Conservation (phyloP, 1,140 invertebrate species). For the Cyphomyrmex costatus region DNA sequence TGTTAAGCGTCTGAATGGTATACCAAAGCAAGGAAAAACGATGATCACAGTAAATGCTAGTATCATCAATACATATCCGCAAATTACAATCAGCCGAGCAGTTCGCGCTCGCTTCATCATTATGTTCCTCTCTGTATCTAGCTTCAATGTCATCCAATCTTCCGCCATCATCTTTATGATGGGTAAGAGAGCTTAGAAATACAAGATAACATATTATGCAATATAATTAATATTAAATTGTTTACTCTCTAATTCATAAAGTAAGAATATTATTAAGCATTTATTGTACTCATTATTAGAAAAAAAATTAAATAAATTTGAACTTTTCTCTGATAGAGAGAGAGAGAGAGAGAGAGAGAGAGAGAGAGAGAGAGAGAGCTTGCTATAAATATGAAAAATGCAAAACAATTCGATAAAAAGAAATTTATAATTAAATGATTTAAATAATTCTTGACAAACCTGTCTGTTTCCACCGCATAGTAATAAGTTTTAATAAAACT, state of each 20-base stretch:
- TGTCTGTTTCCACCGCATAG: conserved; percentile 16
- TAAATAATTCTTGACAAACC: conserved; percentile 6
- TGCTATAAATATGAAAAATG: background rate
- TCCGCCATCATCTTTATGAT: conserved; percentile 8
- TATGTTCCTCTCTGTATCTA: background rate
- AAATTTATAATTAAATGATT: background rate
- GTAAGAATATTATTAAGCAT: background rate
- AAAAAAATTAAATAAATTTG: background rate
- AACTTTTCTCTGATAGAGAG: background rate
- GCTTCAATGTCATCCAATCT: conserved; percentile 6
- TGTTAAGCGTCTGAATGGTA: background rate
- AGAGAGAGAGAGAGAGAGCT: too few relatives aligned
- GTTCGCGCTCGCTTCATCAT: background rate
- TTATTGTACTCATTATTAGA: background rate
- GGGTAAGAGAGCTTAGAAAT: background rate
- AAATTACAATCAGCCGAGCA: background rate
- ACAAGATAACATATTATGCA: background rate
- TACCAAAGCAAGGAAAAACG: background rate
- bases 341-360: too few relatives aligned
- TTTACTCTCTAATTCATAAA: background rate
- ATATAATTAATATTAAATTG: background rate
- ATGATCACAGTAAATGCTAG: background rate
- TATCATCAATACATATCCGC: background rate
- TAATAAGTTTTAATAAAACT: conserved; percentile 14
- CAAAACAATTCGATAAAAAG: background rate